These are phyloP conservation scores for Lithophane leautieri DNA, from an alignment of 2,888 invertebrate species.

Conservation along the genomic window DNA sequence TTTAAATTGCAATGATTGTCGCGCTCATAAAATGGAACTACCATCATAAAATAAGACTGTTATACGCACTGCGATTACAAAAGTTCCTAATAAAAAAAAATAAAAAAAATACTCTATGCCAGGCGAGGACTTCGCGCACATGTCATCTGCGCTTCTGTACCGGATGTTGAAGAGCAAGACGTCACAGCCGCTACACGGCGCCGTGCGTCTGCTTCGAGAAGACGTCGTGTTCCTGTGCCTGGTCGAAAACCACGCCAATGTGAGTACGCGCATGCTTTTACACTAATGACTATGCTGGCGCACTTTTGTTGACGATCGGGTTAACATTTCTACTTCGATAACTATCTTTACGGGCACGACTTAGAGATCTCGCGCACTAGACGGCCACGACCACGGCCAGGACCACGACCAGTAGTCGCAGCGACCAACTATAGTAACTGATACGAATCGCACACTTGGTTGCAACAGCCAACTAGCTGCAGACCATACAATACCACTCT, in stretches of 20 bases:
- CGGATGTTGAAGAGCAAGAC: slow-evolving; percentile 98
- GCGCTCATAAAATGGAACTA: not conserved
- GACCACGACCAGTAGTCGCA: too few relatives aligned
- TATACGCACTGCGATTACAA: too few relatives aligned
- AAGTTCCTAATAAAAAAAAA: too few relatives aligned
- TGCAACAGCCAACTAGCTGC: too few relatives aligned
- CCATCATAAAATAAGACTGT: too few relatives aligned
- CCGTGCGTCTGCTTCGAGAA: slow-evolving; percentile 96
- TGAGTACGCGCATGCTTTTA: slow-evolving; percentile 87
- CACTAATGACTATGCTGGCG: not conserved
- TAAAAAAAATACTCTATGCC: too few relatives aligned
- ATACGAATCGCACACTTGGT: too few relatives aligned
- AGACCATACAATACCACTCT: too few relatives aligned
- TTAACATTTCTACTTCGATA: not conserved
- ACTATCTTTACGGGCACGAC: not conserved
- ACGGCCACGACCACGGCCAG: too few relatives aligned
- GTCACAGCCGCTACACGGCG: slow-evolving; percentile 96
- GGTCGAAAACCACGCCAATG: slow-evolving; percentile 96
- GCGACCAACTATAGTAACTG: too few relatives aligned
- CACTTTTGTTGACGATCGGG: not conserved
- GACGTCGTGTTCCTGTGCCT: slow-evolving; percentile 98
- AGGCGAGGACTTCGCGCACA: slow-evolving; percentile 97
- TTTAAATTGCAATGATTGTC: not conserved
- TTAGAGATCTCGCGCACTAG: too few relatives aligned
- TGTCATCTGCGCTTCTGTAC: slow-evolving; percentile 97